phyloP scores from a whole-genome alignment of 2,797 vertebrate species.

The Cuniculus paca region DNA sequence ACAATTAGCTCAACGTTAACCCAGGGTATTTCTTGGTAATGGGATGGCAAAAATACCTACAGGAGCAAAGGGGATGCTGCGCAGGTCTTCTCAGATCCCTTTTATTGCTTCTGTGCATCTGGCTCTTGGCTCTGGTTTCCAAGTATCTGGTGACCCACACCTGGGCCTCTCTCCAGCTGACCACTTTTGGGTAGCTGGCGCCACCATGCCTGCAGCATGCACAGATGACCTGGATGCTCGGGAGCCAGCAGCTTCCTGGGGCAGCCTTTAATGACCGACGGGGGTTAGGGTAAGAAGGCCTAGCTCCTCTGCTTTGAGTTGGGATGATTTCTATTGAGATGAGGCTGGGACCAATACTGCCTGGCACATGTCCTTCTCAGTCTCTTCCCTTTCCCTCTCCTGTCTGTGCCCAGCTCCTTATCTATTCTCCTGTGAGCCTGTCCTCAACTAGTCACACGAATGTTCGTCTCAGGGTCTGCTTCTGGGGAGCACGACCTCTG shows the following conservation, averaged over 20 bases:
- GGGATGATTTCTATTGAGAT: not conserved
- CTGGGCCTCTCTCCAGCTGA: not conserved
- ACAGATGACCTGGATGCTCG: not conserved
- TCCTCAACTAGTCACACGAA: not conserved
- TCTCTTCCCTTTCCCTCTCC: not conserved
- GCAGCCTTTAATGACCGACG: not conserved
- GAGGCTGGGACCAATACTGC: not conserved
- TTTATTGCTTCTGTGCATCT: accelerated
- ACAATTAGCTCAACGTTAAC: too few species aligned
- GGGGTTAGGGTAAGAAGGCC: too few species aligned
- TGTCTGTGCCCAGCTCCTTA: not conserved
- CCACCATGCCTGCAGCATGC: not conserved
- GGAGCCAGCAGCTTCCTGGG: not conserved
- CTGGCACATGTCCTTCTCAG: not conserved
- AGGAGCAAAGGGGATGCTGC: not conserved
- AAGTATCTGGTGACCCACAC: not conserved
- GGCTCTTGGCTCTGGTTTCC: not conserved
- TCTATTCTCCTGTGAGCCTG: not conserved
- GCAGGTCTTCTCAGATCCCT: not conserved
- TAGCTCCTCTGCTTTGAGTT: not conserved
- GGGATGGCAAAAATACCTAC: not conserved
- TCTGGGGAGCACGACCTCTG: not conserved
- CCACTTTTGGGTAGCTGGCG: not conserved
- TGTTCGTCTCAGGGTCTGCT: not conserved
- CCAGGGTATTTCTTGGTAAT: not conserved